Evolutionary conservation across 2,797 vertebrate genomes (phyloP), one percentile per base, ranked within the genome.

Genomic region (Odontamblyopus rebecca): DNA sequence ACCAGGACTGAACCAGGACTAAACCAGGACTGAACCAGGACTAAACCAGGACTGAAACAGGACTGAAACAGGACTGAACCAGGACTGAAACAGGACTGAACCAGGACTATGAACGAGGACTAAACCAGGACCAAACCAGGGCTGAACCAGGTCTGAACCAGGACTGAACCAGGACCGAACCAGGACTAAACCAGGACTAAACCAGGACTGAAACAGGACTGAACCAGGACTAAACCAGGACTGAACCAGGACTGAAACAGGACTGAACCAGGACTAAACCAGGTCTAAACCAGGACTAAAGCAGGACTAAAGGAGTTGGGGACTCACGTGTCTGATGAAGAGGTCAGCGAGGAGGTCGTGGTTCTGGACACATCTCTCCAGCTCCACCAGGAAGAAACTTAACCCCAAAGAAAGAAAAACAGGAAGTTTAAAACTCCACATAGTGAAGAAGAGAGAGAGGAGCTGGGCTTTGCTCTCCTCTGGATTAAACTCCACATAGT

Each of bases 261-360:
- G 9, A 38, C 18, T 38, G 19, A 61, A 61, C 11, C 13, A 53
- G 51, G 16, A 19, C 50, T 51, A 19, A 19, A 51, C 16, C 59
- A 61, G 12, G 13, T 16, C 12, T 29, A 18, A 61, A 61, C 2
- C 26, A 38, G 18, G 6, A 29, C 27, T 61, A 30, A 30, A 61
- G 3, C 32, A 61, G 41, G 9, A 12, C 2, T 41, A 11, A 41
- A 11, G 12, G 61, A 19, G 29, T 48, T 27, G 2, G 11, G 12
- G 26, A 94, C 97, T 95, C 89, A 99, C 97, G 1, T 99, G 96
- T 85, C 97, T 96, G 83, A 99, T 98, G 87, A 99, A 99, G 67
- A 98, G 96, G 83, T 98, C 96, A 2, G 97, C 95, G 86, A 99
- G 89, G 64, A 94, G 95, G 48, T 99, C 96, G 30, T 96, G 97